A percentile compares a stretch with the other conserved stretches of the same genome.
Evolutionary conservation across 2,113 vertebrate genomes (phyloP).

Genomic region (Felis chaus): DNA sequence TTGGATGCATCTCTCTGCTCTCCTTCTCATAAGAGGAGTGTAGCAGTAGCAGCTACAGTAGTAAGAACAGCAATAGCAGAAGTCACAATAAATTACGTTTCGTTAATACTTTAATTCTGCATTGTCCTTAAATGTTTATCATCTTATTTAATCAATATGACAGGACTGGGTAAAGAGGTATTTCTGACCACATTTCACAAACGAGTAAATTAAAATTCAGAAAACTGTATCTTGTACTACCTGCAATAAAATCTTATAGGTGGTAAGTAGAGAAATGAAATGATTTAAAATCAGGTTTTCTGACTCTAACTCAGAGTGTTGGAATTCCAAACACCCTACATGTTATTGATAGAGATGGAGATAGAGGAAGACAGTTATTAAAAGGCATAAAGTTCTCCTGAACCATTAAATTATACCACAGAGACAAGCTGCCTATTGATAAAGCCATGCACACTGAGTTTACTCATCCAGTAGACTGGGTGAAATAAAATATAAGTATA

Average conservation of each 20-base stretch:
- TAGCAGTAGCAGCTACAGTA: no score
- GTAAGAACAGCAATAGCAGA: background rate
- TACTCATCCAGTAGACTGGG: background rate
- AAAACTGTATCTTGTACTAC: background rate
- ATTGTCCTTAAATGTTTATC: background rate
- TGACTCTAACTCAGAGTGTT: background rate
- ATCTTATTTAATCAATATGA: slow-evolving; percentile 7
- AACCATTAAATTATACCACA: background rate
- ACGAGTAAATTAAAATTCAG: slow-evolving; percentile 11
- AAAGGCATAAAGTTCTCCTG: background rate
- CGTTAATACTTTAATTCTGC: background rate
- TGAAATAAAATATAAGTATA: background rate
- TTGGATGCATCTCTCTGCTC: background rate
- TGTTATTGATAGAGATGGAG: background rate
- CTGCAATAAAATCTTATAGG: background rate
- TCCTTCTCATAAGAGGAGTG: fast-evolving
- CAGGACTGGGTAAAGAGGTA: background rate
- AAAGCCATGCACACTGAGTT: background rate
- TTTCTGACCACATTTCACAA: slow-evolving; percentile 1
- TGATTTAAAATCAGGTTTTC: background rate
- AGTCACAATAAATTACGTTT: background rate
- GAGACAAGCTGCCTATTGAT: background rate
- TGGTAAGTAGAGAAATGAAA: background rate
- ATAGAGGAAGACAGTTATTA: background rate
- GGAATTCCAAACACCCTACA: background rate